phyloP scores from a whole-genome alignment of 1,140 invertebrate species.

The Ostrea edulis region DNA sequence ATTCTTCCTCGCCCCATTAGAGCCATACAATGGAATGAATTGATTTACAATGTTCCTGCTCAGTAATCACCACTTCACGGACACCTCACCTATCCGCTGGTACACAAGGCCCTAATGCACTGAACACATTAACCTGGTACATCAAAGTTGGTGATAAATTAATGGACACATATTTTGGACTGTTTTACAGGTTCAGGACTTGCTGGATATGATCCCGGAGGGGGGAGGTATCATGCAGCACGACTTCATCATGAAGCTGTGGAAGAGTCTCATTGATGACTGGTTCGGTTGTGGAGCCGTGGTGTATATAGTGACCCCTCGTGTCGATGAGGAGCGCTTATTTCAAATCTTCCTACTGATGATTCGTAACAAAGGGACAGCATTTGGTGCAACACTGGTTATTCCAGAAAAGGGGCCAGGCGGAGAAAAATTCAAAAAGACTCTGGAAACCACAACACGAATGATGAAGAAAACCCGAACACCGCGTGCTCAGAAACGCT shows the following conservation, averaged over 20 bases:
- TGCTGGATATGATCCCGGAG: slow-evolving; percentile 75
- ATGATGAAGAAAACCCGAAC: slow-evolving; percentile 72
- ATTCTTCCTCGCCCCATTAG: too few relatives aligned
- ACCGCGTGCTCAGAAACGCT: slow-evolving; percentile 64
- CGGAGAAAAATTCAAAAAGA: slow-evolving; percentile 69
- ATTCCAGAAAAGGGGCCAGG: slow-evolving; percentile 66
- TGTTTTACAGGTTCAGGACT: slow-evolving; percentile 72
- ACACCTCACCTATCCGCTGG: too few relatives aligned
- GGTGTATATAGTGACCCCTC: slow-evolving; percentile 74
- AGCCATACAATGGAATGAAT: too few relatives aligned
- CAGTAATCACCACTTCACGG: too few relatives aligned
- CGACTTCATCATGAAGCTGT: slow-evolving; percentile 75
- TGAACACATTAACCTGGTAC: too few relatives aligned
- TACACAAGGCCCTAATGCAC: too few relatives aligned
- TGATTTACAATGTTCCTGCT: too few relatives aligned
- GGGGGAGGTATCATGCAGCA: slow-evolving; percentile 76
- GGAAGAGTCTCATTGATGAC: slow-evolving; percentile 75
- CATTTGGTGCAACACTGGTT: slow-evolving; percentile 68
- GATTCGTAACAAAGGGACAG: slow-evolving; percentile 76
- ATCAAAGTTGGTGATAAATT: background rate
- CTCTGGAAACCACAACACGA: slow-evolving; percentile 68
- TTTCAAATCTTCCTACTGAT: slow-evolving; percentile 73
- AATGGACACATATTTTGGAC: background rate
- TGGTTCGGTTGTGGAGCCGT: slow-evolving; percentile 75
- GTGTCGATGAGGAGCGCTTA: slow-evolving; percentile 75